These are phyloP conservation scores for Drosophila nigricruria DNA, from an alignment of 2,888 invertebrate species.

Conservation along the genomic window DNA sequence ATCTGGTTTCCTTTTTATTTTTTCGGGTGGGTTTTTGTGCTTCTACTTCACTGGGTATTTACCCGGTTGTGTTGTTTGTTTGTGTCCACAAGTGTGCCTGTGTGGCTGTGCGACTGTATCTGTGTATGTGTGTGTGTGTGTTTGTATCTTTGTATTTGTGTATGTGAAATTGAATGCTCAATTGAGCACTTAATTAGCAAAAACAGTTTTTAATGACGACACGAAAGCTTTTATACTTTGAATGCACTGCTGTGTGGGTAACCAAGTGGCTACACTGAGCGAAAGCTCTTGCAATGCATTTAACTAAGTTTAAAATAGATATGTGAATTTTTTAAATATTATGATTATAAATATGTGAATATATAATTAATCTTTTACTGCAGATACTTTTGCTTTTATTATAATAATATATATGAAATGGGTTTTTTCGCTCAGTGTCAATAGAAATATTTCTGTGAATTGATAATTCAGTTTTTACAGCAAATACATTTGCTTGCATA, in stretches of 20 bases:
- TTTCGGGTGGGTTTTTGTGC: slow-evolving; percentile 53
- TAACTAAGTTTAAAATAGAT: background rate
- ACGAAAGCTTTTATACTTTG: slow-evolving; percentile 75
- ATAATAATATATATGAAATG: too few relatives aligned
- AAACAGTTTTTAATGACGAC: slow-evolving; percentile 83
- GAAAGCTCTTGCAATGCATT: background rate
- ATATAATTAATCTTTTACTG: too few relatives aligned
- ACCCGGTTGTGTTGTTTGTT: slow-evolving; percentile 59
- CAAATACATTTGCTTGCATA: background rate
- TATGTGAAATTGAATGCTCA: slow-evolving; percentile 81
- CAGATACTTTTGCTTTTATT: too few relatives aligned
- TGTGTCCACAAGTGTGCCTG: slow-evolving; percentile 29
- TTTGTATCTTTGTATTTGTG: slow-evolving; percentile 41
- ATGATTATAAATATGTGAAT: too few relatives aligned
- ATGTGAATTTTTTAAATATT: too few relatives aligned
- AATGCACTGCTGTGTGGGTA: slow-evolving; percentile 56
- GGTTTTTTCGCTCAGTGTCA: too few relatives aligned
- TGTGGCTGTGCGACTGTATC: slow-evolving; percentile 38
- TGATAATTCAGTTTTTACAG: background rate
- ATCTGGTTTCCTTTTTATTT: slow-evolving; percentile 53
- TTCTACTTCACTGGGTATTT: slow-evolving; percentile 61
- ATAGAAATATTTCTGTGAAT: background rate
- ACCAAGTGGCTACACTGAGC: slow-evolving; percentile 47
- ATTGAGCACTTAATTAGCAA: slow-evolving; percentile 83
- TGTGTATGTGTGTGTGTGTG: slow-evolving; percentile 30